A percentile compares a stretch with the other conserved stretches of the same genome.
Evolutionary conservation across 2,888 invertebrate species (phyloP).

Genomic region (Argyra leucocephala): DNA sequence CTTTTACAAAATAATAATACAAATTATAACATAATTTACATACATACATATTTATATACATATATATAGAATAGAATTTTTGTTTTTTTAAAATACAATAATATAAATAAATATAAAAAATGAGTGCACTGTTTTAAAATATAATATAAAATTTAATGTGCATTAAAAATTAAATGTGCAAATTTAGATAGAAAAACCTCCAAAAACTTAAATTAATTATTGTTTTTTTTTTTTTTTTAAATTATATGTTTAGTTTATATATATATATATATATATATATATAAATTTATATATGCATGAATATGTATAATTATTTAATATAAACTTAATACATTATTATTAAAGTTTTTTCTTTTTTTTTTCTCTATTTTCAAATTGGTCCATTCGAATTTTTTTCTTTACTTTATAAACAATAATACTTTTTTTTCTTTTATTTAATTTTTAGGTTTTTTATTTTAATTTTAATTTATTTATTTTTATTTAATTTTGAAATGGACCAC

Average conservation of each 20-base stretch:
- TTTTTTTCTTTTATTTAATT: background rate
- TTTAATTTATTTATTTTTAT: background rate
- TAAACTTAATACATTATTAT: background rate
- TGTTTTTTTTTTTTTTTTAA: background rate
- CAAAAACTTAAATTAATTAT: no score
- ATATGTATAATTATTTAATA: background rate
- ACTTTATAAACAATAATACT: background rate
- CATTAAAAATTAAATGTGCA: no score
- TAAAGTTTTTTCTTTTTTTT: no score
- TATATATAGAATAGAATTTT: background rate
- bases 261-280: background rate
- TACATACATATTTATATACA: background rate
- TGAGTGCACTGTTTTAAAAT: no score
- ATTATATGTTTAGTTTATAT: background rate
- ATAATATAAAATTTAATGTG: no score
- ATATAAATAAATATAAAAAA: no score
- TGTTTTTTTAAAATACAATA: no score
- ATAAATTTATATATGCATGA: background rate
- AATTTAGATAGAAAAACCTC: no score
- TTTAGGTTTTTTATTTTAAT: background rate
- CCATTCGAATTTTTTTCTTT: background rate
- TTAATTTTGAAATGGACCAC: conserved; percentile 43
- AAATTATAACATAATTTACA: background rate
- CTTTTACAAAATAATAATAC: no score
- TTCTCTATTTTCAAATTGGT: no score